Base-by-base conservation (phyloP, 2,797 vertebrate species). In the Betta splendens region DNA sequence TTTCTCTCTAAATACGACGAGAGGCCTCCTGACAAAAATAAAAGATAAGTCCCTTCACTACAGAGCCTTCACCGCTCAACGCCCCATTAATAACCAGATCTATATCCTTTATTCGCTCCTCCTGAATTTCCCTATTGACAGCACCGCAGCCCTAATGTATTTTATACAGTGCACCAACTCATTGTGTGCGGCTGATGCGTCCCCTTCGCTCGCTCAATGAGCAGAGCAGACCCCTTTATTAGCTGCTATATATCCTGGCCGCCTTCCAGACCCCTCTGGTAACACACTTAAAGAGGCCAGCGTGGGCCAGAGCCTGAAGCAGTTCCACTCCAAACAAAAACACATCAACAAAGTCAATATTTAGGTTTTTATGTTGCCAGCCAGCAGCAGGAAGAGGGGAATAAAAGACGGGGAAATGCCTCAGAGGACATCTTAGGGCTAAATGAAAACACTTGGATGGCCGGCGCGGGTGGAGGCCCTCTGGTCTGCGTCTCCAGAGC, bases 261-360 rank as follows among this genome's bases (percentile, higher is more conserved):
- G 31, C 66, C 53, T 50, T 78, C 86, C 85, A 87, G 72, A 43
- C 48, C 47, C 38, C 72, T 79, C 67, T 81, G 66, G 51, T 59
- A 66, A 80, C 55, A 72, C 57, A 69, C 80, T 82, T 65, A 68
- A 64, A 76, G 72, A 53, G 73, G 75, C 74, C 77, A 79, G 37
- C 32, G 2, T 44, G 50, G 72, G 69, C 65, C 53, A 71, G 54
- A 64, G 61, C 71, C 69, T 57, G 44, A 47, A 86, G 79, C 58
- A 7, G 84, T 85, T 69, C 75, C 80, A 83, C 82, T 79, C 73
- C 70, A 80, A 83, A 83, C 75, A 72, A 73, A 84, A 86, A 81
- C 61, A 83, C 75, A 73, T 73, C 80, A 72, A 71, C 42, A 84
- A 75, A 85, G 84, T 89, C 84, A 89, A 88, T 77, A 89, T 80